Evolutionary conservation across 2,113 vertebrate genomes (phyloP).

Genomic region (Sciurus niger): DNA sequence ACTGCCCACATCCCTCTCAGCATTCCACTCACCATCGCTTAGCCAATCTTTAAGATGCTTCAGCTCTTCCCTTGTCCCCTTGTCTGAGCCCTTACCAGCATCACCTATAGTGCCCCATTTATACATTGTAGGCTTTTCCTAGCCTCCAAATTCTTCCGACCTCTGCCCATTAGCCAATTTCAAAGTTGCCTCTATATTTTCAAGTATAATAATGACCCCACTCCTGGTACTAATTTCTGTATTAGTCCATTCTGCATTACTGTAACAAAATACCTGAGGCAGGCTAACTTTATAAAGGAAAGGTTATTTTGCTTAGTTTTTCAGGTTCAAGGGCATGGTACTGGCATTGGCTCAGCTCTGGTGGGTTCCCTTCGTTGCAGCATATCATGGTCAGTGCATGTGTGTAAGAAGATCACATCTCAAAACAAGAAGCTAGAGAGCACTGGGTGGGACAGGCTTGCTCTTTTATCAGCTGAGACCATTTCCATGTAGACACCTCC

Average conservation of each 20-base stretch:
- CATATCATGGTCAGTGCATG: not conserved
- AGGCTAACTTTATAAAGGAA: not conserved
- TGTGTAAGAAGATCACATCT: not conserved
- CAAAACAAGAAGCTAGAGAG: not conserved
- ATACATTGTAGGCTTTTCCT: not conserved
- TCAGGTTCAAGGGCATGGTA: not conserved
- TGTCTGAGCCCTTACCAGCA: not conserved
- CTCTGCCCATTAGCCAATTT: not conserved
- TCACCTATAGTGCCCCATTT: not conserved
- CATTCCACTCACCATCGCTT: not conserved
- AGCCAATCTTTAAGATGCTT: not conserved
- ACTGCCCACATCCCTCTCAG: not conserved
- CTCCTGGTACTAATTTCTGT: not conserved
- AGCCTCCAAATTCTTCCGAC: not conserved
- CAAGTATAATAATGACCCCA: not conserved
- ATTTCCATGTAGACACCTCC: not conserved
- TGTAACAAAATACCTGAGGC: not conserved
- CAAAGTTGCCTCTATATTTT: not conserved
- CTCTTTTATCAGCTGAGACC: not conserved
- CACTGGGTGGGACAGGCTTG: not conserved
- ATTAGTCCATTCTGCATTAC: not conserved
- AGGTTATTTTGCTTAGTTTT: not conserved
- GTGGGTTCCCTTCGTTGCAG: not conserved
- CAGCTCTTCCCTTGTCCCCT: no score
- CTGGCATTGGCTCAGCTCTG: not conserved